Evolutionary conservation across 2,888 invertebrate species (phyloP), one percentile per base, ranked within the genome.

Genomic region (Exocentrus adspersus): DNA sequence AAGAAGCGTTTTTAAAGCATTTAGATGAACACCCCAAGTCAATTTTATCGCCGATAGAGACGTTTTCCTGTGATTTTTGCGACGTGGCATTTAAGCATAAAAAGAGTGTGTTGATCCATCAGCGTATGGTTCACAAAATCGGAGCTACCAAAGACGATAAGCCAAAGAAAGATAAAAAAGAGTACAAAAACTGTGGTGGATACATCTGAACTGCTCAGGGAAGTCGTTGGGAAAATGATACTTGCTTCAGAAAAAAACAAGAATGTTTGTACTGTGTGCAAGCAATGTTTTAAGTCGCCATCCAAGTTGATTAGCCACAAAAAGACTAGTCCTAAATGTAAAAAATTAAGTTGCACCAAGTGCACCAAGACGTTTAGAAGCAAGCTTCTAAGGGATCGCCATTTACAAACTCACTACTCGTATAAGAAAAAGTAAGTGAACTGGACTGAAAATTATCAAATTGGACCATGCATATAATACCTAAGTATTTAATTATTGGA

Each of bases 51-150:
- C 20, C 37, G 1, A 0, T 2, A 12, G 1, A 83, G 4, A 84
- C 84, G 67, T 84, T 84, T 62, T 76, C 77, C 0, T 81, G 82
- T 0, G 45, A 82, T 0, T 73, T 83, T 0, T 85, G 85, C 67
- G 77, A 83, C 0, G 84, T 84, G 46, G 85, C 84, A 30, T 62
- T 68, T 20, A 51, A 45, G 43, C 62, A 64, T n/a, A 57, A 60
- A 32, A 64, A 62, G n/a, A 61, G 64, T 60, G 54, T 62, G 7
- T 48, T 57, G 59, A 48, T 53, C 28, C 68, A 68, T 46, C 52
- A 43, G 53, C 37, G 62, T n/a, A 68, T 45, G 20, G 46, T 57
- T 17, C 66, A 69, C 42, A 52, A 43, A 24, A 19, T 24, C 6
- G 62, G 60, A 28, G 19, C 10, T 4, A 12, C 37, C 3, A 9